Percentiles rank a stretch among this genome's conserved stretches.
phyloP scores from a whole-genome alignment of 1,140 invertebrate species.

The Halesus radiatus region DNA sequence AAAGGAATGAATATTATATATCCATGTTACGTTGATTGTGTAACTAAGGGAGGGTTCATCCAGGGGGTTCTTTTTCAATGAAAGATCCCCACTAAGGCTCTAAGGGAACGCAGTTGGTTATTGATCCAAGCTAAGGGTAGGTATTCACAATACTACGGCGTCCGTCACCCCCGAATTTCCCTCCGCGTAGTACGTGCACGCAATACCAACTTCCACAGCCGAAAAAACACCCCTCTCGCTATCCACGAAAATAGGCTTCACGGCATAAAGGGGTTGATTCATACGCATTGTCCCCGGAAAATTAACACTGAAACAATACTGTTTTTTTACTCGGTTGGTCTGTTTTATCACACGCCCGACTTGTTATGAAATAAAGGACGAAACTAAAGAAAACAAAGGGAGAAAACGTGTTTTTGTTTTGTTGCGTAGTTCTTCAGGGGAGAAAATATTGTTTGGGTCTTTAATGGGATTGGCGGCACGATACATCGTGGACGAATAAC shows the following conservation, averaged over 20 bases:
- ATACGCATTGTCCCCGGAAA: background rate
- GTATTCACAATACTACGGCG: background rate
- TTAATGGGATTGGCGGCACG: too few species aligned
- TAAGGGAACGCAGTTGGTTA: conserved; percentile 18
- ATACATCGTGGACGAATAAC: background rate
- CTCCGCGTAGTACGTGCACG: conserved; percentile 20
- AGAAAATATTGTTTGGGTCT: too few species aligned
- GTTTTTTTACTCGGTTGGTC: background rate
- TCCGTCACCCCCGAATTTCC: background rate
- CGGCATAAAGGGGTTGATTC: background rate
- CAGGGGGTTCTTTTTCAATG: too few species aligned
- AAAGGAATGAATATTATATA: too few species aligned
- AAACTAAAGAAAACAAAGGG: too few species aligned
- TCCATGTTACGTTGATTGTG: too few species aligned
- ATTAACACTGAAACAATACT: background rate
- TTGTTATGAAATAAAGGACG: too few species aligned
- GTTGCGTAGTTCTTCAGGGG: too few species aligned
- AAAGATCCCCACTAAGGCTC: background rate
- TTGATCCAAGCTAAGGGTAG: background rate
- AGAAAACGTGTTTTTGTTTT: too few species aligned
- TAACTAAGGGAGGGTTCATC: too few species aligned
- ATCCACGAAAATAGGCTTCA: background rate
- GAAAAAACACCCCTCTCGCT: background rate
- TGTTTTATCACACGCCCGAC: background rate
- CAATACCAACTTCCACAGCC: background rate